Evolutionary conservation across 2,797 vertebrate genomes (phyloP).

Genomic region (Helostoma temminkii): DNA sequence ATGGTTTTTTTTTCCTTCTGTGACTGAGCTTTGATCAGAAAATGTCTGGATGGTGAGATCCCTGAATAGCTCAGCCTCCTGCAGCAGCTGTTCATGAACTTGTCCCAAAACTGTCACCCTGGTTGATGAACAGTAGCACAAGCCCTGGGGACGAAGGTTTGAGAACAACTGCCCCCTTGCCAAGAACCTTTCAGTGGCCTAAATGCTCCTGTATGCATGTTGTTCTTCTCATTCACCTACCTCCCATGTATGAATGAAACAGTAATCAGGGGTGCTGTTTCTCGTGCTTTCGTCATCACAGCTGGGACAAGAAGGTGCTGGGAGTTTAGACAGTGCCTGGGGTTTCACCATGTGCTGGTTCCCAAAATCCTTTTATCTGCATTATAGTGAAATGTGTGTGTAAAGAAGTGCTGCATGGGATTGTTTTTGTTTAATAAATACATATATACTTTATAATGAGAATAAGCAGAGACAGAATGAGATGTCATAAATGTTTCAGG

Average conservation of each 20-base stretch:
- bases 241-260: conserved; percentile 16
- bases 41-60: conserved; percentile 58
- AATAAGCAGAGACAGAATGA: too few species aligned
- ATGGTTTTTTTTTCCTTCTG: conserved; percentile 30
- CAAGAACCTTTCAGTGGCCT: conserved; percentile 24
- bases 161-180: conserved; percentile 28
- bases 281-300: conserved; percentile 50
- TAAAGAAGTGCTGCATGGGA: too few species aligned
- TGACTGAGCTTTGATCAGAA: conserved; percentile 70
- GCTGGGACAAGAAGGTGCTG: conserved; percentile 18
- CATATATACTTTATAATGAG: too few species aligned
- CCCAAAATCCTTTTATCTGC: too few species aligned
- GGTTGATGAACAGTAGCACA: conserved; percentile 53
- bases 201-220: conserved; percentile 1
- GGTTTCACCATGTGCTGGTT: too few species aligned
- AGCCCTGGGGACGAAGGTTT: conserved; percentile 37
- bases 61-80: conserved; percentile 56
- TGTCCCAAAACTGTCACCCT: conserved; percentile 70
- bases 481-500: too few species aligned
- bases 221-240: conserved; percentile 20
- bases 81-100: conserved; percentile 68
- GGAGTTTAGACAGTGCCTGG: conserved; percentile 11
- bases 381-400: too few species aligned
- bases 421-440: too few species aligned
- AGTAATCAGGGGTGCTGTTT: conserved; percentile 24